Evolutionary conservation across 2,797 vertebrate genomes (phyloP).

Genomic region (Anguilla anguilla): DNA sequence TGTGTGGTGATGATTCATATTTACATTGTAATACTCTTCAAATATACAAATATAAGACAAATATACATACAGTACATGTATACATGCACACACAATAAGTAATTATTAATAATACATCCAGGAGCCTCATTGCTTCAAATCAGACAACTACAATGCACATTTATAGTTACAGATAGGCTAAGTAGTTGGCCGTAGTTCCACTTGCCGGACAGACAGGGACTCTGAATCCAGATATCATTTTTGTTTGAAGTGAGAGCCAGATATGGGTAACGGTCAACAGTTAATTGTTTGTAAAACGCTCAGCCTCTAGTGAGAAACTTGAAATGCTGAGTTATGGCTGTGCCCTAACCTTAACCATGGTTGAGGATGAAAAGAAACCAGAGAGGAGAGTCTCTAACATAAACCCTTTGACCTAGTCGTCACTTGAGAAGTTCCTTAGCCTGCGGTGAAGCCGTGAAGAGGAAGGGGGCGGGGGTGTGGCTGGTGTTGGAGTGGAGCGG

Average conservation of each 20-base stretch:
- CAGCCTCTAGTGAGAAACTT: not conserved
- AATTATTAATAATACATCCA: not conserved
- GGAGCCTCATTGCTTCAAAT: not conserved
- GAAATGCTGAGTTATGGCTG: not conserved
- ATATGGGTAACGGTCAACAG: not conserved
- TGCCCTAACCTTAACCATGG: conserved; percentile 5
- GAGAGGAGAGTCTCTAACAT: not conserved
- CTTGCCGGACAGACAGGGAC: not conserved
- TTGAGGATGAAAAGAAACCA: not conserved
- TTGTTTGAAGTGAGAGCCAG: not conserved
- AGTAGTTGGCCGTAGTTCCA: not conserved
- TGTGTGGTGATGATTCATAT: not conserved
- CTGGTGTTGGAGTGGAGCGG: not conserved
- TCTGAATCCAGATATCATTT: not conserved
- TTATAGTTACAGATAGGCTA: not conserved
- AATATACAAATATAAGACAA: not conserved
- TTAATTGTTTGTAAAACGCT: not conserved
- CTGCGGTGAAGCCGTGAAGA: conserved; percentile 5
- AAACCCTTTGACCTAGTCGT: conserved; percentile 39
- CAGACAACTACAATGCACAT: not conserved
- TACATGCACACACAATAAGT: not conserved
- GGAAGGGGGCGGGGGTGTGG: no score
- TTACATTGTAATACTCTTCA: not conserved
- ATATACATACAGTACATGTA: not conserved
- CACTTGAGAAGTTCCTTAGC: conserved; percentile 21